Base-by-base conservation (phyloP, 2,113 vertebrate genomes). In the Seriola quinqueradiata region DNA sequence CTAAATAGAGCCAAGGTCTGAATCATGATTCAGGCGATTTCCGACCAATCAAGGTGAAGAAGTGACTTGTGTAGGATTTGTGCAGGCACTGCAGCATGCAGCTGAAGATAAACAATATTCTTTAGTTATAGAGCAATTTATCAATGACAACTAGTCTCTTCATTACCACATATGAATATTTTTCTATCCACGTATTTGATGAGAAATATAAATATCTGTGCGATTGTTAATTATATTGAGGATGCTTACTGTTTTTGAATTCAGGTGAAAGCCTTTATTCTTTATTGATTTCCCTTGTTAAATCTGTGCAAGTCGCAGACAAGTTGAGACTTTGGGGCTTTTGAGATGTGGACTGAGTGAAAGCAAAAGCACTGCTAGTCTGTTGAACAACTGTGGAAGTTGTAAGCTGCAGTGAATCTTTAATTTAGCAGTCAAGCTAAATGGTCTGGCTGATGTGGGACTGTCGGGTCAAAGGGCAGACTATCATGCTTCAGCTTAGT, bases 391-490 rank as follows among this genome's bases (percentile, higher is more conserved):
- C 21, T 40, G 3, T 38, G 36, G 10, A 79, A 77, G 34, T 75
- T 79, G 44, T 16, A 40, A 54, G 32, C 36, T 75, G 67, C 40
- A 40, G 59, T 28, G 19, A 58, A 19, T 75, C 32, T 75, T 55
- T 71, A 50, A 61, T 82, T 86, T 76, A 79, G 42, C 21, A 23
- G 28, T 23, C 21, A 25, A 21, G 23, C 44, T 60, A 50, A 63
- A 8, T 60, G 52, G 76, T 65, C 76, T 69, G 23, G 65, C 59
- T 89, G 60, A 70, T 69, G 28, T 57, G 25, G 52, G n/a, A 40
- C 58, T 38, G 3, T 19, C 21, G 72, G 44, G 60, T 91, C 70
- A 81, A 81, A 83, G 77, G 78, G 6, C 25, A 76, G 73, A 65
- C 8, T 48, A 19, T 58, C n/a, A 3, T 72, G 65, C 59, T 66